Base-by-base conservation (phyloP, 2,797 vertebrate species). In the Syngnathus acus region DNA sequence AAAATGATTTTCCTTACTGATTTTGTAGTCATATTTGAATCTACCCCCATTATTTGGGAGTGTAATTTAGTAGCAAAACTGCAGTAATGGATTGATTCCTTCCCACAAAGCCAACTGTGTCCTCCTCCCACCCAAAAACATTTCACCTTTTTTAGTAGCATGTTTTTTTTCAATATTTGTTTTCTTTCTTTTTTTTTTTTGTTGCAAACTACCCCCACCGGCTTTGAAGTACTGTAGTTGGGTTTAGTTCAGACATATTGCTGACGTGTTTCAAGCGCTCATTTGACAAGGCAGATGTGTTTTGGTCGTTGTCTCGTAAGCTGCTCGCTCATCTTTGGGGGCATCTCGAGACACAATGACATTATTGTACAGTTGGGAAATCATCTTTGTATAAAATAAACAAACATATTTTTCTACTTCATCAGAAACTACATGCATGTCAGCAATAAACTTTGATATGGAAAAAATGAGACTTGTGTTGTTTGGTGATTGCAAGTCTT, bases 381-480 rank as follows among this genome's bases (percentile, higher is more conserved):
- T 91, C 84, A 88, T 88, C 90, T 92, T 94, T 96, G 95, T 95
- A 97, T 94, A 21, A 61, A 43, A 59, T 9, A 61, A n/a, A 40
- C 39, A 23, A 92, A 93, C 93, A 90, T 97, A 97, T 98, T 98
- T 98, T 98, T 98, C 92, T 98, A 97, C 94, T 91, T 92, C 93
- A 94, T 93, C 92, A 74, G 88, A 94, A 62, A 92, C 93, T 94
- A 95, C 94, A 94, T 97, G 95, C 95, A 98, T 96, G 95, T 95
- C 90, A 93, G 95, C 95, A 98, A 98, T 97, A 97, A 93, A 95
- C 88, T 94, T 94, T 90, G 89, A 87, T 94, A 94, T 90, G 86
- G 87, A 91, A 91, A 84, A 91, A 84, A 21, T 4, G 5, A 54
- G 48, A 6, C n/a, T 17, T 1, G 11, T 40, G 38, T 50, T 13